phyloP scores from a whole-genome alignment of 2,888 invertebrate species.

The Melanostoma mellinum region DNA sequence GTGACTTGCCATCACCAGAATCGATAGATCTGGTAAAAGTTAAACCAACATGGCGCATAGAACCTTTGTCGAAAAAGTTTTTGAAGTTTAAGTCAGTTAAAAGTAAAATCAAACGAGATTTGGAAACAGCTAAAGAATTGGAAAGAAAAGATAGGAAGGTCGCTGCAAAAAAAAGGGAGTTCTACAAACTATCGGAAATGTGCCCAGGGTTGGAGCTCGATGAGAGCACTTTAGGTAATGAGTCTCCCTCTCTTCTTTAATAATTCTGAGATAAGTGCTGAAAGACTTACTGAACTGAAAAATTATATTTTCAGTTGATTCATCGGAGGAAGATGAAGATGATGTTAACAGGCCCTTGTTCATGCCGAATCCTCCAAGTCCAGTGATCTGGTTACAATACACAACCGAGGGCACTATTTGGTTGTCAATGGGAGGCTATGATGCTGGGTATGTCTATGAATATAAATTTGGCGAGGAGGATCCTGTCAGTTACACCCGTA shows the following conservation, averaged over 20 bases:
- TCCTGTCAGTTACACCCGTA: constrained; percentile 82
- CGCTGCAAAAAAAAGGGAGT: constrained; percentile 83
- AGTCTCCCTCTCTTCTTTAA: background rate
- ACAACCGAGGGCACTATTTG: constrained; percentile 83
- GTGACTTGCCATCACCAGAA: constrained; percentile 81
- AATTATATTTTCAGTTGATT: constrained; percentile 82
- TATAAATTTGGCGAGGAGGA: constrained; percentile 82
- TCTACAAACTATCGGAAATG: constrained; percentile 84
- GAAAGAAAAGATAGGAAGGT: constrained; percentile 83
- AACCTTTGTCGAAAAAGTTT: constrained; percentile 74
- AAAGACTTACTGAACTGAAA: too few species aligned
- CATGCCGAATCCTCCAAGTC: constrained; percentile 84
- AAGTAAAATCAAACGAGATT: constrained; percentile 84
- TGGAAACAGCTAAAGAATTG: constrained; percentile 84
- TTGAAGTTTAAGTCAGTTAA: constrained; percentile 85
- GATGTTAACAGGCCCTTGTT: constrained; percentile 83
- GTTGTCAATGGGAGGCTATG: constrained; percentile 86
- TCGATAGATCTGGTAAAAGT: constrained; percentile 79
- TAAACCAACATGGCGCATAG: constrained; percentile 78
- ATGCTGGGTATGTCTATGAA: constrained; percentile 87
- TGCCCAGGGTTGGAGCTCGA: constrained; percentile 85
- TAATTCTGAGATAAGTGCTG: too few species aligned
- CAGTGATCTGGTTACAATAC: constrained; percentile 84
- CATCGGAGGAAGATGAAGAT: constrained; percentile 82
- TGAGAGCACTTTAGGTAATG: constrained; percentile 84